These are phyloP conservation scores for Cydia amplana DNA, from an alignment of 1,140 invertebrate species.

Conservation along the genomic window DNA sequence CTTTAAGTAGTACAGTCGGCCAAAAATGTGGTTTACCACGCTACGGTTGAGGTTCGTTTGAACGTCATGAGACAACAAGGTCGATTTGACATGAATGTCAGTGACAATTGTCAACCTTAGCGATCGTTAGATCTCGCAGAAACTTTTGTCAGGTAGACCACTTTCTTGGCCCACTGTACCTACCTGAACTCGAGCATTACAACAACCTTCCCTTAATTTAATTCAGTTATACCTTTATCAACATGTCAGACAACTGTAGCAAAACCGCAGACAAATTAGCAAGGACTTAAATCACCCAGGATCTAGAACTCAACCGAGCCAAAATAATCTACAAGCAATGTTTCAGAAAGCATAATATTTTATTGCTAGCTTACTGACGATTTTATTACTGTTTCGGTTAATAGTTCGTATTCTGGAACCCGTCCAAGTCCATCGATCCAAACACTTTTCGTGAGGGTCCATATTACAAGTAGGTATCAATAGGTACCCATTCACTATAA, in stretches of 20 bases:
- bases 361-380: slow-evolving; percentile 3
- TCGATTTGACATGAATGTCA: no score
- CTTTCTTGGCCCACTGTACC: no score
- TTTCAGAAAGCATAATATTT: slow-evolving; percentile 28
- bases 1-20: no score
- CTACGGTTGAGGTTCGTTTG: no score
- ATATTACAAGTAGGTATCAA: not conserved
- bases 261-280: not conserved
- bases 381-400: slow-evolving; percentile 20
- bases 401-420: slow-evolving; percentile 20
- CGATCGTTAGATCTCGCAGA: no score
- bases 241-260: not conserved
- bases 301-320: slow-evolving; percentile 5
- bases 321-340: slow-evolving; percentile 20
- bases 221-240: not conserved
- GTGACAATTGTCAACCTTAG: no score
- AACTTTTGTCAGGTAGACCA: no score
- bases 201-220: not conserved
- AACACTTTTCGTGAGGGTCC: slow-evolving; percentile 5
- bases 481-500: not conserved
- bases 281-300: slow-evolving; percentile 5
- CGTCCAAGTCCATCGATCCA: slow-evolving; percentile 15
- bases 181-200: no score
- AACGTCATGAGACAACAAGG: no score
- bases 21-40: no score